A percentile compares a stretch with the other conserved stretches of the same genome.
Evolutionary conservation across 2,888 invertebrate species (phyloP).

Genomic region (Lasioglossum malachurum): DNA sequence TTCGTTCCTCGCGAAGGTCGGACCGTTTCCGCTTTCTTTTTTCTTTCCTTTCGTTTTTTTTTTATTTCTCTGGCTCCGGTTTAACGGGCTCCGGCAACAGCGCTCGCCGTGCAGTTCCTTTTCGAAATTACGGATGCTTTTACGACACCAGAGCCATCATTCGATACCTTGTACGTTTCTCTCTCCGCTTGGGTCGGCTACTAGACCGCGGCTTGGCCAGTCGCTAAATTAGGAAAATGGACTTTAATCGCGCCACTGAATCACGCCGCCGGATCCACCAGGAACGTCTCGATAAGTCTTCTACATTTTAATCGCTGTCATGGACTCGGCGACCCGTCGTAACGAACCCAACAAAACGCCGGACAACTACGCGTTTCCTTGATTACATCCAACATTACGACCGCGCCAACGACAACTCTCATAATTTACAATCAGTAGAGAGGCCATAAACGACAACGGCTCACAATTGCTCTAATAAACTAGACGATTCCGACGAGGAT

Average conservation of each 20-base stretch:
- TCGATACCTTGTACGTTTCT: not conserved
- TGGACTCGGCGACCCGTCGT: not conserved
- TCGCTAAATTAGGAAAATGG: not conserved
- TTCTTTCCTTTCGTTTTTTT: not conserved
- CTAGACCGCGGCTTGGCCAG: not conserved
- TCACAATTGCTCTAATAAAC: constrained; percentile 70
- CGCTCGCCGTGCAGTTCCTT: constrained; percentile 29
- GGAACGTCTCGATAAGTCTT: not conserved
- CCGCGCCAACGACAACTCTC: constrained; percentile 29
- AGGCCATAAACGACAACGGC: constrained; percentile 53
- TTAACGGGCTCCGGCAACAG: constrained; percentile 18
- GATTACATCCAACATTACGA: constrained; percentile 23
- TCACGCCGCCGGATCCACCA: not conserved
- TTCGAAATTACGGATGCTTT: constrained; percentile 31
- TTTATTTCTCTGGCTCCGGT: constrained; percentile 6
- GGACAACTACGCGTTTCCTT: constrained; percentile 17
- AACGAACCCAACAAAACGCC: constrained; percentile 9
- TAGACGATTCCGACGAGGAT: constrained; percentile 13
- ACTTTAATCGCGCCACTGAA: not conserved
- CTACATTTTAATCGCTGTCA: constrained; percentile 17
- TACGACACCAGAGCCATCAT: constrained; percentile 1
- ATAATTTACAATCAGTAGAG: constrained; percentile 71
- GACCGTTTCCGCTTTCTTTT: constrained; percentile 9
- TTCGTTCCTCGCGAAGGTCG: constrained; percentile 28
- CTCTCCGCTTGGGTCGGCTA: not conserved